Evolutionary conservation across 2,113 vertebrate species (phyloP), one percentile per base, ranked within the genome.

Genomic region (Oncorhynchus keta): DNA sequence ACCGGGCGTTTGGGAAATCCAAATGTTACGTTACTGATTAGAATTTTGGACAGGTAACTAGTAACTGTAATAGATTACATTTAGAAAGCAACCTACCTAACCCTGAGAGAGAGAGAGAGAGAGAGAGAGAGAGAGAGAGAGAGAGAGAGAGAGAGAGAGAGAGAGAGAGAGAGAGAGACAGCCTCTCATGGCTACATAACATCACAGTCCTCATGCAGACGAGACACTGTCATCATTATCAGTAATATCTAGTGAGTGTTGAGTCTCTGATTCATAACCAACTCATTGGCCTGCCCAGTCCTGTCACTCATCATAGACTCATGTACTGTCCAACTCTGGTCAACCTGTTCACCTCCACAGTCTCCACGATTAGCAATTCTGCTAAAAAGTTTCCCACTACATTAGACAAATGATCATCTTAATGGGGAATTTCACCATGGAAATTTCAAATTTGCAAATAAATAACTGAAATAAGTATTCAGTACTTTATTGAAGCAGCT

Each of bases 141-240:
- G 35, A 9, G 35, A 39, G 35, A 85, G 78, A 74, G 79, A 55
- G 12, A 45, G 74, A 82, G 76, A 77, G 76, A 82, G 83, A 85
- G 49, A 20, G 14, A 51, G 49, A 59, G 12, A 35, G 6, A 35
- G 6, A 35, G 0, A 35, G 6, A 35, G 35, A 35, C 35, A 35
- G 35, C 7, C 35, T 35, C 6, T 35, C 6, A 35, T 35, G 35
- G 6, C 6, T 35, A 35, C 35, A 35, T 12, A 82, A 79, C 80
- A 68, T 69, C 77, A 57, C 12, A 80, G 86, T 84, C 87, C 86
- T 90, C 91, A 85, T 51, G 77, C 72, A 51, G 87, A 76, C 65
- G 78, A 82, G 81, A 83, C 7, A 65, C 85, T 91, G 91, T 92
- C 91, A 87, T 92, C 91, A 86, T 93, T 89, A 85, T 86, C 75